Conservation (phyloP, 2,113 vertebrate species). For the Cottus gobio region DNA sequence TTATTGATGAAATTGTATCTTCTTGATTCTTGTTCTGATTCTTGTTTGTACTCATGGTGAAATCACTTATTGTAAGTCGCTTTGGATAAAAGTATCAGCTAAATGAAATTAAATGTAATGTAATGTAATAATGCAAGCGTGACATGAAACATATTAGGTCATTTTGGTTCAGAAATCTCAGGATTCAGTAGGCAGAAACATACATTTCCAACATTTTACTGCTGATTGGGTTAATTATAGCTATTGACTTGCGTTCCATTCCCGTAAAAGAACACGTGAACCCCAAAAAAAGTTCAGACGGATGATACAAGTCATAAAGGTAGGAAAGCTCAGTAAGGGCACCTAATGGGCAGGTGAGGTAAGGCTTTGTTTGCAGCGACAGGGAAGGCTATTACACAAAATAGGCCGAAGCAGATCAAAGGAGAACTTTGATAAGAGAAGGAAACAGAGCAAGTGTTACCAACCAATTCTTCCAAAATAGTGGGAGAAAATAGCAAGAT, state of each 20-base stretch:
- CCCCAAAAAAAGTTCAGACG: too few relatives aligned
- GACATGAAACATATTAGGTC: background rate
- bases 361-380: background rate
- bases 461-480: background rate
- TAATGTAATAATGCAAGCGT: too few relatives aligned
- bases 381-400: background rate
- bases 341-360: conserved; percentile 21
- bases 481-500: background rate
- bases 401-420: background rate
- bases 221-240: background rate
- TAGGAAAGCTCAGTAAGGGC: background rate
- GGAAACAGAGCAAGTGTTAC: background rate
- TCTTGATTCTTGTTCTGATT: too few relatives aligned
- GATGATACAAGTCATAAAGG: background rate
- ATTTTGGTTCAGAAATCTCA: background rate
- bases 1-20: too few relatives aligned
- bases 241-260: background rate
- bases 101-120: too few relatives aligned
- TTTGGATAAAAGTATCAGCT: too few relatives aligned
- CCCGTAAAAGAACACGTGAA: background rate
- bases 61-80: too few relatives aligned
- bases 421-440: background rate
- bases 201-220: background rate
- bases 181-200: background rate
- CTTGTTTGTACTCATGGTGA: too few relatives aligned